Percentiles rank a stretch among this genome's conserved stretches.
phyloP scores from a whole-genome alignment of 2,888 invertebrate genomes.

The Phalera bucephala region DNA sequence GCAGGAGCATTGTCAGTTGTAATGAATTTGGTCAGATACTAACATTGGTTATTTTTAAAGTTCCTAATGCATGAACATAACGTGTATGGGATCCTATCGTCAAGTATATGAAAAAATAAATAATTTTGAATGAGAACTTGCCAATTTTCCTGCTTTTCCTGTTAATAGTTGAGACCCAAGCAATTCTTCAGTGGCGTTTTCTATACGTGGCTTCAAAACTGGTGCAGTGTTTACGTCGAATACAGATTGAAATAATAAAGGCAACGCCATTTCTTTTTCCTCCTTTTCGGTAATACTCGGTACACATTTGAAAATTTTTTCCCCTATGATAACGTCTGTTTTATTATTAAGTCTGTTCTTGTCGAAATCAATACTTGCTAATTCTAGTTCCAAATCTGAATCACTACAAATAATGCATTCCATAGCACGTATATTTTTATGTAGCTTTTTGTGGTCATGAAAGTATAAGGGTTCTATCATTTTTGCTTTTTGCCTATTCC shows the following conservation, averaged over 20 bases:
- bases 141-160: neutral
- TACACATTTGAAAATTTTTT: conserved; percentile 47
- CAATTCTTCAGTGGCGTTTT: neutral
- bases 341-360: conserved; percentile 5
- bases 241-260: conserved; percentile 37
- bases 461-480: neutral
- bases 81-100: too few relatives aligned
- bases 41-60: too few relatives aligned
- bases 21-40: too few relatives aligned
- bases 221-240: conserved; percentile 18
- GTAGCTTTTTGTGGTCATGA: conserved; percentile 4
- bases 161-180: neutral
- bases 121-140: too few relatives aligned
- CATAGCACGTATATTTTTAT: neutral
- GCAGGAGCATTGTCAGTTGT: too few relatives aligned
- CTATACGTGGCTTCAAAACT: neutral
- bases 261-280: conserved; percentile 20
- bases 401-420: conserved; percentile 1
- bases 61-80: too few relatives aligned
- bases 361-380: neutral
- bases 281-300: conserved; percentile 15
- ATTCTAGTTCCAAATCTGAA: conserved; percentile 1
- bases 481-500: neutral
- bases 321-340: conserved; percentile 49
- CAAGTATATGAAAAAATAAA: too few relatives aligned